phyloP scores from a whole-genome alignment of 2,888 invertebrate species.

The Aphidoletes aphidimyza region DNA sequence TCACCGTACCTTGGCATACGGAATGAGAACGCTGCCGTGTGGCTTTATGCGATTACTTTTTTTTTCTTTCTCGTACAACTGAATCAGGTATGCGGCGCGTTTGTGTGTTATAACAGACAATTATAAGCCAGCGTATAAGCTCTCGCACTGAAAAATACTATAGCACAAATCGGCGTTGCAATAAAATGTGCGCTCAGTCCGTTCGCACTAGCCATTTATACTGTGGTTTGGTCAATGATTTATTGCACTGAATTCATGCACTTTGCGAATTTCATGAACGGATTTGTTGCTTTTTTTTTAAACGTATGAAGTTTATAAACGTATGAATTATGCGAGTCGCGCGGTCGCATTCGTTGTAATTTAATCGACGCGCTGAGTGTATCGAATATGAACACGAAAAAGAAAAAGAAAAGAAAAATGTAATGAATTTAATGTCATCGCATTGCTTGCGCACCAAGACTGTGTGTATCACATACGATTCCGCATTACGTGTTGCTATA shows the following conservation, averaged over 20 bases:
- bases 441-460: not conserved
- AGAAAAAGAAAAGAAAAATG: not conserved
- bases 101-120: too few relatives aligned
- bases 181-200: not conserved
- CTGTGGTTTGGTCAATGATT: not conserved
- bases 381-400: not conserved
- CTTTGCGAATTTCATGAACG: not conserved
- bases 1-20: not conserved
- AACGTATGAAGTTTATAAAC: constrained; percentile 17
- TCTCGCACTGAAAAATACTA: not conserved
- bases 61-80: too few relatives aligned
- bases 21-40: not conserved
- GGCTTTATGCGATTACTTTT: not conserved
- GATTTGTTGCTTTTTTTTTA: too few relatives aligned
- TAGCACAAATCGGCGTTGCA: not conserved
- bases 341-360: not conserved
- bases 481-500: constrained; percentile 33
- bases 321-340: not conserved
- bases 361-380: not conserved
- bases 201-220: too few relatives aligned
- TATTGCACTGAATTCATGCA: not conserved
- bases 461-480: not conserved
- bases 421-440: constrained; percentile 5
- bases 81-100: too few relatives aligned
- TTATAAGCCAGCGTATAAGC: not conserved